Percentiles rank a stretch among this genome's conserved stretches.
phyloP scores from a whole-genome alignment of 2,888 invertebrate species.

The Chloroclysta siterata region DNA sequence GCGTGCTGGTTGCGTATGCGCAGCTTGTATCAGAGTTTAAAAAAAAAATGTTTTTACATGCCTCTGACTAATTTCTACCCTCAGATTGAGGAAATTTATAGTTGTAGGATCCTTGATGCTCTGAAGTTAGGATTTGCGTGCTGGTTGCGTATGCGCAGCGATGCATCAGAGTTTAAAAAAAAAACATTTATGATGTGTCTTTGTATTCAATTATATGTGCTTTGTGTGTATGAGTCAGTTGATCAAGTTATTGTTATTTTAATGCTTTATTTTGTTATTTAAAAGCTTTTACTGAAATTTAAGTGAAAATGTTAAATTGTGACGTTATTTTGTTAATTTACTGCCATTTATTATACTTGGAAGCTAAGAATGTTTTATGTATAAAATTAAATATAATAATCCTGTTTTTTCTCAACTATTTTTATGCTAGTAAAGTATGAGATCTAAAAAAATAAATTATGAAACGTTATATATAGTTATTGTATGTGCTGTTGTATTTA shows the following conservation, averaged over 20 bases:
- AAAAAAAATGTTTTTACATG: too few species aligned
- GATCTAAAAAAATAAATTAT: background rate
- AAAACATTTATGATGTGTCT: too few species aligned
- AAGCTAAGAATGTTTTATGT: background rate
- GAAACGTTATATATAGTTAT: constrained; percentile 25
- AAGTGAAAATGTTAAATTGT: constrained; percentile 14
- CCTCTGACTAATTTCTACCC: too few species aligned
- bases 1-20: too few species aligned
- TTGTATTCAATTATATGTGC: constrained; percentile 7
- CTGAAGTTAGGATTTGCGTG: too few species aligned
- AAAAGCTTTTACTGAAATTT: constrained; percentile 20
- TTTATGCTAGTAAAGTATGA: background rate
- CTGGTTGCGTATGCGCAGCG: too few species aligned
- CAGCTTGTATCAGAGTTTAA: too few species aligned
- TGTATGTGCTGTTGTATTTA: constrained; percentile 32
- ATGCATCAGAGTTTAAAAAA: too few species aligned
- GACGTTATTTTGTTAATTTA: background rate
- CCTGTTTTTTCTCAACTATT: too few species aligned
- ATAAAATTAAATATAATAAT: too few species aligned
- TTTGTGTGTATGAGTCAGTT: constrained; percentile 8
- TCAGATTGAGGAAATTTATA: too few species aligned
- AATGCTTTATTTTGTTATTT: constrained; percentile 7
- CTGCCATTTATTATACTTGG: background rate
- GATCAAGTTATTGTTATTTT: background rate
- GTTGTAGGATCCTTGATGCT: too few species aligned